phyloP scores from a whole-genome alignment of 1,140 invertebrate genomes.

The Drosophila hydei region DNA sequence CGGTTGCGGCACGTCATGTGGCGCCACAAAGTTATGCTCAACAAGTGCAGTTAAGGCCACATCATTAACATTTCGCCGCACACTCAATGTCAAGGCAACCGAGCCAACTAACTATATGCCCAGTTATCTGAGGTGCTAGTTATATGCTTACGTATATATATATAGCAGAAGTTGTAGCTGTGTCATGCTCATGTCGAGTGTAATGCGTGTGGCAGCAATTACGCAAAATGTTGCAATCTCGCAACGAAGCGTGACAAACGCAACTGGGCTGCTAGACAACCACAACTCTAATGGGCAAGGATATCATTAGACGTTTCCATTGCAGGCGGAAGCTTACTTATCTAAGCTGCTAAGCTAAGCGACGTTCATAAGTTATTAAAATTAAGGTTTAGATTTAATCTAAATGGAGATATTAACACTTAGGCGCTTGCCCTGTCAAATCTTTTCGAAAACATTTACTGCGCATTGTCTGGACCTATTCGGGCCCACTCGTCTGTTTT shows the following conservation, averaged over 20 bases:
- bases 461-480: neutral
- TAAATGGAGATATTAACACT: constrained; percentile 2
- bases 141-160: neutral
- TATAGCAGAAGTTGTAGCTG: neutral
- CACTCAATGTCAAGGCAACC: constrained; percentile 64
- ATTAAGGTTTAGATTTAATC: neutral
- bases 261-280: neutral
- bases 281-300: neutral
- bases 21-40: constrained; percentile 46
- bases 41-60: constrained; percentile 76
- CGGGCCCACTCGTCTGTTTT: neutral
- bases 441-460: neutral
- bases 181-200: too few relatives aligned
- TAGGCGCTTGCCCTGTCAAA: neutral
- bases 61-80: constrained; percentile 69
- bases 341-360: too few relatives aligned
- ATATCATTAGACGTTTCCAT: neutral
- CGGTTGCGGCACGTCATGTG: constrained; percentile 26
- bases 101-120: constrained; percentile 7
- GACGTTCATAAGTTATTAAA: too few relatives aligned
- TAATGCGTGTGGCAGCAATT: constrained; percentile 23
- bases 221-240: constrained; percentile 31
- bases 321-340: too few relatives aligned
- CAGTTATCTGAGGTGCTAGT: constrained; percentile 7
- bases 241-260: constrained; percentile 1